A percentile compares a stretch with the other conserved stretches of the same genome.
Conservation (phyloP, 53 echinoderm and acorn worm species). For the Apostichopus leukothele region DNA sequence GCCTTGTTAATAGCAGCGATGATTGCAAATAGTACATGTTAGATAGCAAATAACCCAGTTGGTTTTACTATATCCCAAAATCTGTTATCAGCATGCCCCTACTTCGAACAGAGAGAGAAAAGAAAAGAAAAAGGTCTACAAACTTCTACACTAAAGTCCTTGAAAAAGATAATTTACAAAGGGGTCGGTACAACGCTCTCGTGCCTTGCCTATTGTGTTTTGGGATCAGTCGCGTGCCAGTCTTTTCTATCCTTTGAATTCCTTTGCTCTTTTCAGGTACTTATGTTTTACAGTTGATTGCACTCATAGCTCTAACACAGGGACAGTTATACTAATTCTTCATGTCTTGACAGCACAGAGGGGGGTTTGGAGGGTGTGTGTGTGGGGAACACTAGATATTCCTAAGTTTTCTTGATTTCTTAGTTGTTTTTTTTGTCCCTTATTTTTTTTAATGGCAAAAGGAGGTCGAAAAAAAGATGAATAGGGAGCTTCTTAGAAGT, state of each 20-base stretch:
- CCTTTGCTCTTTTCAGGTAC: no score
- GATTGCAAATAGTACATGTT: not conserved
- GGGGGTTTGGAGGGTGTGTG: no score
- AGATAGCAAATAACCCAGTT: not conserved
- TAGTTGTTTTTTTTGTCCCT: no score
- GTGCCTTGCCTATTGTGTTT: not conserved
- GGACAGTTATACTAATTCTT: no score
- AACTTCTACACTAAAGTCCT: constrained; percentile 4
- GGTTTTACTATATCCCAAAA: not conserved
- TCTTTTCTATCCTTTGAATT: not conserved
- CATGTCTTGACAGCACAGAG: no score
- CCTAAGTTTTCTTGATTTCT: no score
- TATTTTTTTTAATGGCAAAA: no score
- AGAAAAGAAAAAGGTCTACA: constrained; percentile 27
- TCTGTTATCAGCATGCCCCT: not conserved
- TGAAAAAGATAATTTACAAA: not conserved
- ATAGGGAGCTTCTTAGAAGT: no score
- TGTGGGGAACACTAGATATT: no score
- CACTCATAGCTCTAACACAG: no score
- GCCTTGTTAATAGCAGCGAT: not conserved
- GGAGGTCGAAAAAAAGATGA: no score
- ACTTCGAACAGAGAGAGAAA: not conserved
- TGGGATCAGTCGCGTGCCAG: not conserved
- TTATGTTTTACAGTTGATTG: no score
- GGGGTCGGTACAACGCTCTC: not conserved